Evolutionary conservation across 2,888 invertebrate species (phyloP), one percentile per base, ranked within the genome.

Genomic region (Melanostoma scalare): DNA sequence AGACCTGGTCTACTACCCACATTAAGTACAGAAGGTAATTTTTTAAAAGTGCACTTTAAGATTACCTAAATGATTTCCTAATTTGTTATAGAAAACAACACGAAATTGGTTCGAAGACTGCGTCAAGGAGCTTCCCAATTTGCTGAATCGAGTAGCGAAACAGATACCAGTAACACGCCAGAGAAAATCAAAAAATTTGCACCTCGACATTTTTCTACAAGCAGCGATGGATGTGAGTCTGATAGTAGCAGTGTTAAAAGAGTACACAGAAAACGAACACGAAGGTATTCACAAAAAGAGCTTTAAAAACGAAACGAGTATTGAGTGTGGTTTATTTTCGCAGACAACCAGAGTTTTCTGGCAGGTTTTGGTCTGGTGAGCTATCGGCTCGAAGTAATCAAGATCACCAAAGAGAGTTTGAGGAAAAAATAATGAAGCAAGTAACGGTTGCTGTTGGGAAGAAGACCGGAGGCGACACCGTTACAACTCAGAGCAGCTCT

Each of bases 301-400:
- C 33, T 5, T 6, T 10, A 31, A 52, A 31, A 31, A 20, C 20
- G 1, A 5, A 52, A 50, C 8, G 3, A 4, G 5, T 50, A 10
- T 8, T 42, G 9, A 53, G 6, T 44, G 30, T 31, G 35, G 35
- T 30, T 67, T 5, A 65, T 31, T 6, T 36, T 9, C 60, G 10
- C 31, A 88, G 88, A 33, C 86, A 86, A 36, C 87, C 87, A 6
- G 88, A 88, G 44, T 87, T 92, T 53, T 92, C 92, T 6, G 94
- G 93, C 4, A 93, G 94, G 33, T 93, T 94, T 87, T 97, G 97
- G 97, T 94, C 94, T 81, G 92, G 94, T 30, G 94, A 95, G 86
- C 91, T 95, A 72, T 95, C 96, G 0, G 95, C 96, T 3, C 93
- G 97, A 86, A 96, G 95, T 88, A 97, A 97, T 92, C 97, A 97